Conservation (phyloP, 2,797 vertebrate genomes). For the Urosaurus nigricauda region DNA sequence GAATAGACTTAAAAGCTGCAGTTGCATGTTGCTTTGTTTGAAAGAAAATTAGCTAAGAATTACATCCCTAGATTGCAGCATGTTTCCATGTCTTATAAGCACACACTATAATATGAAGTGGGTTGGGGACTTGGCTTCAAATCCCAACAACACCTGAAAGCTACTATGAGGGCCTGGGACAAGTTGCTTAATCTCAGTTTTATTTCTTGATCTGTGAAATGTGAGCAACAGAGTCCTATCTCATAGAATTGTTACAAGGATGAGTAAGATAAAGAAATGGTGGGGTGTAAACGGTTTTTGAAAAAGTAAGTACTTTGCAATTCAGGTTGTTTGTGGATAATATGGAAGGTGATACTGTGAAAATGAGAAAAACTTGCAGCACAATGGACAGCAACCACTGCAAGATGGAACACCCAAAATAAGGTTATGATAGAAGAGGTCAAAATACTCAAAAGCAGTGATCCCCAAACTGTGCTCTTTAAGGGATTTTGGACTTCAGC, state of each 20-base stretch:
- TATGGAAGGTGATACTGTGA: neutral
- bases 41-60: no score
- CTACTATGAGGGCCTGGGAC: neutral
- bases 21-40: no score
- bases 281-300: neutral
- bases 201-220: neutral
- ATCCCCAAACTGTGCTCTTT: no score
- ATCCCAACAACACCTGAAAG: neutral
- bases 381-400: neutral
- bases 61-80: no score
- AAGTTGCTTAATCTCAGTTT: neutral
- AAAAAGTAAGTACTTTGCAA: neutral
- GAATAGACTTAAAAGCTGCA: no score
- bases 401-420: neutral
- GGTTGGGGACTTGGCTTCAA: neutral
- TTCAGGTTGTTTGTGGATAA: neutral
- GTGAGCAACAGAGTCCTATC: constrained; percentile 21
- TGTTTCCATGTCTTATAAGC: neutral
- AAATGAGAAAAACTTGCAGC: neutral
- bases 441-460: no score
- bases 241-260: constrained; percentile 14
- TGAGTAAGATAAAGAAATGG: constrained; percentile 12
- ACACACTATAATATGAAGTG: neutral
- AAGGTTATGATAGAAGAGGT: neutral
- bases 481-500: no score